phyloP scores from a whole-genome alignment of 1,140 invertebrate species.

The Globodera rostochiensis region DNA sequence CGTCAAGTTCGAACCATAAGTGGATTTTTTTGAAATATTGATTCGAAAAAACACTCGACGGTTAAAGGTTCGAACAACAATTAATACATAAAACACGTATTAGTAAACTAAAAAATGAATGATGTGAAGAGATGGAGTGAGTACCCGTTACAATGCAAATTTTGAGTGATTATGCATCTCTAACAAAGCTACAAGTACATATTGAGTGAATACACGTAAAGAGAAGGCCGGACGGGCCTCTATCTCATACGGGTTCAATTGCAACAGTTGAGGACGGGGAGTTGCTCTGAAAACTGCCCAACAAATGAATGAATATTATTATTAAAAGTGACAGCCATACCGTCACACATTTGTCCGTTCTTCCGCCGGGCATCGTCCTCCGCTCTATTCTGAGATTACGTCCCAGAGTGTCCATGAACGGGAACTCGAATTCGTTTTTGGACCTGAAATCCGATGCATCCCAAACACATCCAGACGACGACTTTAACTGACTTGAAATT shows the following conservation, averaged over 20 bases:
- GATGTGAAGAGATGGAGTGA: neutral
- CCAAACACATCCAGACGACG: neutral
- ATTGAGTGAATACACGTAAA: no score
- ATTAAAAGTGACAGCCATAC: neutral
- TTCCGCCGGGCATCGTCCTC: neutral
- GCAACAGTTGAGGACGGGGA: neutral
- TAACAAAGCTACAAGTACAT: no score
- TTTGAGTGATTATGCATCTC: no score
- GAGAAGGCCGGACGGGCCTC: no score
- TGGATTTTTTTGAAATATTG: no score
- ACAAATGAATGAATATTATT: neutral
- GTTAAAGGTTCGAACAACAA: no score
- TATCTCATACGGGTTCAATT: slow-evolving; percentile 9
- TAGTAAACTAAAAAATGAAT: no score
- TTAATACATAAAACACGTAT: no score
- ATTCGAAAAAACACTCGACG: no score
- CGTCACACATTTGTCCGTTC: neutral
- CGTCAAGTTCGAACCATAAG: no score
- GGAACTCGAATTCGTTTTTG: slow-evolving; percentile 18
- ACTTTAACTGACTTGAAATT: slow-evolving; percentile 10
- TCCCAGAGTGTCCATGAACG: neutral
- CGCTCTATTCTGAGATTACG: neutral
- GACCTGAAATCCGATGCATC: neutral
- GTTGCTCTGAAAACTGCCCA: slow-evolving; percentile 1
- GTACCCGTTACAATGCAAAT: no score